Evolutionary conservation across 2,888 invertebrate species (phyloP).

Genomic region (Synergus itoensis): DNA sequence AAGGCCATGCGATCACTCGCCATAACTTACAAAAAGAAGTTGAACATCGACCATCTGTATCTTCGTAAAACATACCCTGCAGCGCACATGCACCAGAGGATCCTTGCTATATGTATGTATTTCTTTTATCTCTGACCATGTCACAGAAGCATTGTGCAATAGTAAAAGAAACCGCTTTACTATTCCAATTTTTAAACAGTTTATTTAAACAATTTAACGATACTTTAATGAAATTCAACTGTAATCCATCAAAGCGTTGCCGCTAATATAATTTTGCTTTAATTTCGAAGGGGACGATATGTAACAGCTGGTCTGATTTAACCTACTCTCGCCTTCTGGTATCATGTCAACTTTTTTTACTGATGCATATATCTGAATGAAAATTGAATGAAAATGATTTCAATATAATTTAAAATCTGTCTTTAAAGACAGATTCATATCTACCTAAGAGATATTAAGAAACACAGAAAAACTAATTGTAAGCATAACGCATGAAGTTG

Average conservation of each 20-base stretch:
- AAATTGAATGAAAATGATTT: no score
- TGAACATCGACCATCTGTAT: slow-evolving; percentile 12
- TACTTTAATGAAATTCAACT: no score
- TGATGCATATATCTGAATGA: background rate
- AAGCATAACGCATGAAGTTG: no score
- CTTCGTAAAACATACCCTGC: background rate
- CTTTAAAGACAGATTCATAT: no score
- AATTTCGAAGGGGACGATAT: background rate
- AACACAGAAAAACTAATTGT: no score
- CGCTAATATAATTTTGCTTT: no score
- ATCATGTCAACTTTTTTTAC: background rate
- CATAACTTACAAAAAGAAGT: background rate
- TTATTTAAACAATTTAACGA: background rate
- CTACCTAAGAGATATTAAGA: no score
- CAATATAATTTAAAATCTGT: no score
- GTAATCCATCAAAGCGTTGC: no score
- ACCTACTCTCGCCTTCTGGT: background rate
- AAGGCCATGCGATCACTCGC: background rate
- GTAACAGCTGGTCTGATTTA: slow-evolving; percentile 25
- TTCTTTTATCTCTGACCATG: background rate
- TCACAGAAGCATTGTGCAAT: background rate
- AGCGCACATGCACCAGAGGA: background rate
- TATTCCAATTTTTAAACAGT: slow-evolving; percentile 2
- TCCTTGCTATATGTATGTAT: background rate
- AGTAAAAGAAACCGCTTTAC: background rate